phyloP scores from a whole-genome alignment of 2,888 invertebrate genomes.

The Drosophila helvetica region DNA sequence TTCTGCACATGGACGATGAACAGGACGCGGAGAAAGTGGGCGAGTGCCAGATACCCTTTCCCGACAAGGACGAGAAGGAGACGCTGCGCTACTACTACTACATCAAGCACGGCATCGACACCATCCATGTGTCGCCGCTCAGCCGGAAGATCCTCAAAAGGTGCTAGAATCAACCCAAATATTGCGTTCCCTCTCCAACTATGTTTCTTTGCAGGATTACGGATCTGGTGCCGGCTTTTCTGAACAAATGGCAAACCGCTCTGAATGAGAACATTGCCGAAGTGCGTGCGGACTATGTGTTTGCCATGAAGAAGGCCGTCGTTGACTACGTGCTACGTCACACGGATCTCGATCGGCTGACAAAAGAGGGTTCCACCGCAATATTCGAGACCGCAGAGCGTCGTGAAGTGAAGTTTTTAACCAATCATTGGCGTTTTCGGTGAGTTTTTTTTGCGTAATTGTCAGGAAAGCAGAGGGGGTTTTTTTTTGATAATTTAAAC shows the following conservation, averaged over 20 bases:
- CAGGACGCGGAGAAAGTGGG: conserved; percentile 59
- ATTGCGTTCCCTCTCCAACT: background rate
- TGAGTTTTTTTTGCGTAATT: conserved; percentile 51
- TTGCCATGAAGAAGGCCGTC: conserved; percentile 95
- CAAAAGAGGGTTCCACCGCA: conserved; percentile 55
- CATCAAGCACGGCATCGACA: conserved; percentile 94
- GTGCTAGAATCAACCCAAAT: conserved; percentile 77
- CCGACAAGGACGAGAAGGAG: conserved; percentile 88
- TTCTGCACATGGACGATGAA: conserved; percentile 85
- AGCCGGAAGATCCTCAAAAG: conserved; percentile 89
- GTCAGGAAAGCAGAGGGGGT: no score
- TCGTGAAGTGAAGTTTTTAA: conserved; percentile 86
- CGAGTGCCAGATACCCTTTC: conserved; percentile 83
- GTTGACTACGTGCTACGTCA: conserved; percentile 96
- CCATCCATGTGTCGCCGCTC: conserved; percentile 93
- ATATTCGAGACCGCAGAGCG: conserved; percentile 81
- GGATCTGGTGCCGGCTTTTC: conserved; percentile 86
- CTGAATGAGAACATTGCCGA: conserved; percentile 88
- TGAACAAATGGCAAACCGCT: conserved; percentile 87
- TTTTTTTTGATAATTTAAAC: no score
- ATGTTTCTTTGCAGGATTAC: conserved; percentile 85
- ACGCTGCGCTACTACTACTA: conserved; percentile 94
- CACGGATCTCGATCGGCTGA: conserved; percentile 83
- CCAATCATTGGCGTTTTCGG: conserved; percentile 88
- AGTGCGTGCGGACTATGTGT: conserved; percentile 93